Evolutionary conservation across 1,140 invertebrate genomes (phyloP), one percentile per base, ranked within the genome.

Genomic region (Drosophila orosa): DNA sequence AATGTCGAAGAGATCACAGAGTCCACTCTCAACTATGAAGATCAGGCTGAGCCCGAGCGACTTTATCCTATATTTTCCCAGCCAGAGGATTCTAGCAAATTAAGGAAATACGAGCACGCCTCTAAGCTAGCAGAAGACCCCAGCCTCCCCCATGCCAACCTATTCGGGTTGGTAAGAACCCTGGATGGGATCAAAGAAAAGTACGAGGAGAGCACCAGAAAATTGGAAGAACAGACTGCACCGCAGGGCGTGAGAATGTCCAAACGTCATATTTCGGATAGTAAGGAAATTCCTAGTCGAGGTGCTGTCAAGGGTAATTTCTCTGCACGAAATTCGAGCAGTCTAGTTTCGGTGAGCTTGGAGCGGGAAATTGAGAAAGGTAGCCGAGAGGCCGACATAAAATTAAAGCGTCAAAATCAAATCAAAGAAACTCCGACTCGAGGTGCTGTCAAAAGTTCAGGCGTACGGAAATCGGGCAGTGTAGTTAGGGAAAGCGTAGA

Each of bases 41-140:
- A 74, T 24, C 90, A 91, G 58, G 37, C 44, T 1, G 54, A 35
- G 7, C 90, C 90, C 6, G 90, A 91, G 57, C 68, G 90, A 19
- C 2, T 89, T 2, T 85, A 45, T 58, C 83, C 90, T 0, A 6
- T 56, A 0, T 91, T 85, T 19, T 29, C 39, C 0, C 4, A 62
- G 13, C 27, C 13, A 5, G 5, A 29, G 7, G 3, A 9, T 5
- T 45, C 15, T 3, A 9, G 3, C 13, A 9, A 25, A 45, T 17
- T 2, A 31, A 57, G 15, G 19, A 42, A 3, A 17, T 42, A 22
- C 12, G 25, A 45, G 3, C 3, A 12, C 10, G 47, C 19, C 33
- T 15, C 17, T 5, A 33, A 5, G 13, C 0, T 5, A 2, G 12
- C 17, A 5, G 19, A 52, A 10, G 13, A 0, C 19, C 1, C 12